Percentiles rank a stretch among this genome's conserved stretches.
Evolutionary conservation across 2,797 vertebrate genomes (phyloP).

Genomic region (Forpus xanthops): DNA sequence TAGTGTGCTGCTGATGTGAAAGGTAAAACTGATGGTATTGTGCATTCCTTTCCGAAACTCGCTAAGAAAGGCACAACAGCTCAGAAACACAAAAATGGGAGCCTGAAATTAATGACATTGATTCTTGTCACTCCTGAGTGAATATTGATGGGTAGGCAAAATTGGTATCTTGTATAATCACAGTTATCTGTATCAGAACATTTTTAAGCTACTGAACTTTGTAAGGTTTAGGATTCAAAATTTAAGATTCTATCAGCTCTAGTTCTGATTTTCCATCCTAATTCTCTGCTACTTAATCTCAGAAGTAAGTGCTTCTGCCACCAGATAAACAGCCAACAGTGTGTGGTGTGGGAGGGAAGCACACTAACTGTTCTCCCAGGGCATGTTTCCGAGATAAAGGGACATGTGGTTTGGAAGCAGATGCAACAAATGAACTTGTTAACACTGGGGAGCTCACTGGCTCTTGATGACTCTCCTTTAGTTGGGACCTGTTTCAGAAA

Average conservation of each 20-base stretch:
- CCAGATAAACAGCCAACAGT: neutral
- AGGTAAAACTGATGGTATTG: neutral
- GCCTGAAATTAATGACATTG: neutral
- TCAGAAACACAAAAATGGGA: neutral
- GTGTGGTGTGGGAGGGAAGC: fast-evolving
- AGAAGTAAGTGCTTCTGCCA: neutral
- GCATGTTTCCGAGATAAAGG: neutral
- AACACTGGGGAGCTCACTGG: neutral
- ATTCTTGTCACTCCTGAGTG: neutral
- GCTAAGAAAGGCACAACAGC: neutral
- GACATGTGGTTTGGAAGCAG: neutral
- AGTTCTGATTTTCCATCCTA: neutral
- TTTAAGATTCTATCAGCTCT: neutral
- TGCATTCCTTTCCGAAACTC: neutral
- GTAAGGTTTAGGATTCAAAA: neutral
- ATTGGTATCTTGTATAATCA: neutral
- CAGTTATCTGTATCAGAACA: neutral
- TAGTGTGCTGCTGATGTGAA: neutral
- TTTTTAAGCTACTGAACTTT: neutral
- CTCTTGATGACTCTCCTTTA: neutral
- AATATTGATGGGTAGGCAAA: neutral
- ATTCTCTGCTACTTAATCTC: neutral
- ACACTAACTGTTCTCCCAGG: neutral
- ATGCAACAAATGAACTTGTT: neutral
- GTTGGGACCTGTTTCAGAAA: neutral